phyloP scores from a whole-genome alignment of 2,888 invertebrate genomes.

The Myathropa florea region DNA sequence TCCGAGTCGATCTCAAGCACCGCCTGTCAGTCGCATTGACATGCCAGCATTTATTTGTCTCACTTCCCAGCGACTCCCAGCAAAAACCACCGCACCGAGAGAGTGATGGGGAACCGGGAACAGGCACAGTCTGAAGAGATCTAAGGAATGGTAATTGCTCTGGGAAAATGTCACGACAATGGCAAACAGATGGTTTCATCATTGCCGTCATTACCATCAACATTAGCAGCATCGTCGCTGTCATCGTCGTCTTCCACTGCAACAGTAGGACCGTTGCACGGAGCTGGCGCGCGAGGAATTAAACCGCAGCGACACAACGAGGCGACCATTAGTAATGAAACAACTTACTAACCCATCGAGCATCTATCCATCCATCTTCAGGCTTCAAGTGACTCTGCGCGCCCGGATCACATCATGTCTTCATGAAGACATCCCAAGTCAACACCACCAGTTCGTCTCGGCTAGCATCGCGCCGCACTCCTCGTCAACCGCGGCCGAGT shows the following conservation, averaged over 20 bases:
- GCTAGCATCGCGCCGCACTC: constrained; percentile 5
- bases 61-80: constrained; percentile 38
- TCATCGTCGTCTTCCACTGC: constrained; percentile 19
- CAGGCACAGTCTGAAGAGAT: constrained; percentile 25
- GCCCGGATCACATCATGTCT: constrained; percentile 19
- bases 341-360: constrained; percentile 58
- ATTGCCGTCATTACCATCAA: constrained; percentile 61
- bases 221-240: constrained; percentile 42
- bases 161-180: constrained; percentile 70
- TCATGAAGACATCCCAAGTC: constrained; percentile 33
- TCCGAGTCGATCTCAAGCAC: background rate
- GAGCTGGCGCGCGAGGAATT: constrained; percentile 15
- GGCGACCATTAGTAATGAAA: constrained; percentile 53
- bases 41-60: constrained; percentile 59
- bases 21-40: constrained; percentile 19
- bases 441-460: background rate
- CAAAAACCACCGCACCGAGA: background rate
- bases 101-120: background rate
- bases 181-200: constrained; percentile 65
- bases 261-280: constrained; percentile 23
- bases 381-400: constrained; percentile 27
- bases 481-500: background rate
- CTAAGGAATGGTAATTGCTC: constrained; percentile 64
- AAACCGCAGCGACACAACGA: constrained; percentile 13
- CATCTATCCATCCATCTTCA: constrained; percentile 47